A percentile compares a stretch with the other conserved stretches of the same genome.
phyloP scores from a whole-genome alignment of 1,140 invertebrate genomes.

The Lineus longissimus region DNA sequence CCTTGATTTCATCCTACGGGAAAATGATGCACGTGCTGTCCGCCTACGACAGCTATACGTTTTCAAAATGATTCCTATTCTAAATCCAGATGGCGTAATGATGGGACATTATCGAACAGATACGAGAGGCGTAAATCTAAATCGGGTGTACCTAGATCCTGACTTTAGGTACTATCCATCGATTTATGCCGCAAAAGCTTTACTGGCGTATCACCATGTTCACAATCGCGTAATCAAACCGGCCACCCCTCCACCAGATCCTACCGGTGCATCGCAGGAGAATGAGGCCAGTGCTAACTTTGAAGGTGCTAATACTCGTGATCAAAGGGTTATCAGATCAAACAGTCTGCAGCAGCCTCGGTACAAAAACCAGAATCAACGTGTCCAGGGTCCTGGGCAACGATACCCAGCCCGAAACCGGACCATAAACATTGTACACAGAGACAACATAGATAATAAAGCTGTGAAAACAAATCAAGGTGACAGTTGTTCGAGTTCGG shows the following conservation, averaged over 20 bases:
- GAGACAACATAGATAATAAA: too few species aligned
- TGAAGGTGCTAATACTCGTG: too few species aligned
- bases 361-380: too few species aligned
- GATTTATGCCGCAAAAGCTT: slow-evolving; percentile 54
- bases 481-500: too few species aligned
- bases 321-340: too few species aligned
- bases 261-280: too few species aligned
- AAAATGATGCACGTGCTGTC: slow-evolving; percentile 48
- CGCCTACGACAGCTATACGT: slow-evolving; percentile 68
- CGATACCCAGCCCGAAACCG: too few species aligned
- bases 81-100: slow-evolving; percentile 91
- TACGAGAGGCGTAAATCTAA: slow-evolving; percentile 61
- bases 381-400: too few species aligned
- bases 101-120: slow-evolving; percentile 86
- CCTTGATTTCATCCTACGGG: slow-evolving; percentile 50
- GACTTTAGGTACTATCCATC: slow-evolving; percentile 47
- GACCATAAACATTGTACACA: too few species aligned
- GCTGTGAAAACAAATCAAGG: too few species aligned
- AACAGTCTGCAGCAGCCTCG: too few species aligned
- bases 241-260: not conserved
- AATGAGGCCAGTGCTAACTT: too few species aligned
- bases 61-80: slow-evolving; percentile 87
- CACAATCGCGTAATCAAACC: slow-evolving; percentile 13
- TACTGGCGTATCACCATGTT: slow-evolving; percentile 51
- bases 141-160: slow-evolving; percentile 53